These are phyloP conservation scores for Luidia sarsii DNA, from an alignment of 53 echinoderm and acorn worm genomes.

Conservation along the genomic window DNA sequence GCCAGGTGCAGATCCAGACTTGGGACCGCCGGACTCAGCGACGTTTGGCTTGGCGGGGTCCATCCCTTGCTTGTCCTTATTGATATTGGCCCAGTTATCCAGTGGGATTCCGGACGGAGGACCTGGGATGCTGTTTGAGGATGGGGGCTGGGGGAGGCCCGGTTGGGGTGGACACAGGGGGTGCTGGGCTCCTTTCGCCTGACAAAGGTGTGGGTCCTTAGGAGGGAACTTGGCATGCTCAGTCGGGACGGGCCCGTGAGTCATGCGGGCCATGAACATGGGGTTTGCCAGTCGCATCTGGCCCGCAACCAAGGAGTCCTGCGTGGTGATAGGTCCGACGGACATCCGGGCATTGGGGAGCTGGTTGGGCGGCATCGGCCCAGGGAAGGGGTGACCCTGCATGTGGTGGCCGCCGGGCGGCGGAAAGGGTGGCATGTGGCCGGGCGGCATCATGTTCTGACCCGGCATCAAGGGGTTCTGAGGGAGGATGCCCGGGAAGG, in stretches of 20 bases:
- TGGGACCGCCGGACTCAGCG: background rate
- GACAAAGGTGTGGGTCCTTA: background rate
- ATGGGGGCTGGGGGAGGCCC: background rate
- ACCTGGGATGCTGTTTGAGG: background rate
- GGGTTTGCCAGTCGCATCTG: conserved; percentile 12
- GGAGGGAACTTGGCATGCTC: background rate
- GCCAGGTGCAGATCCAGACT: background rate
- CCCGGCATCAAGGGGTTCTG: conserved; percentile 17
- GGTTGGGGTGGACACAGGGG: background rate
- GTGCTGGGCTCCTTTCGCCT: background rate
- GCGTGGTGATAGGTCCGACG: conserved; percentile 7
- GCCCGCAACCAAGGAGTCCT: background rate
- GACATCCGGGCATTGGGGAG: conserved; percentile 44
- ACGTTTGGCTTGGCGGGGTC: conserved; percentile 6
- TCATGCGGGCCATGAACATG: conserved; percentile 18
- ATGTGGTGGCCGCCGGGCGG: conserved; percentile 7
- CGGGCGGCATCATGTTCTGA: conserved; percentile 15
- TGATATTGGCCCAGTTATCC: conserved; percentile 14
- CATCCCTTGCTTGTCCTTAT: conserved; percentile 14
- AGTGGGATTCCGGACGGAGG: background rate
- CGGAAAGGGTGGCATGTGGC: conserved; percentile 23
- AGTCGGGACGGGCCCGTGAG: background rate
- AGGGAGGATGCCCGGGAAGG: conserved; percentile 3
- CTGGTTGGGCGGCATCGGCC: conserved; percentile 15
- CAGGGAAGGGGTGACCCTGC: background rate